Base-by-base conservation (phyloP, 1,140 invertebrate species). In the Temnothorax longispinosus region DNA sequence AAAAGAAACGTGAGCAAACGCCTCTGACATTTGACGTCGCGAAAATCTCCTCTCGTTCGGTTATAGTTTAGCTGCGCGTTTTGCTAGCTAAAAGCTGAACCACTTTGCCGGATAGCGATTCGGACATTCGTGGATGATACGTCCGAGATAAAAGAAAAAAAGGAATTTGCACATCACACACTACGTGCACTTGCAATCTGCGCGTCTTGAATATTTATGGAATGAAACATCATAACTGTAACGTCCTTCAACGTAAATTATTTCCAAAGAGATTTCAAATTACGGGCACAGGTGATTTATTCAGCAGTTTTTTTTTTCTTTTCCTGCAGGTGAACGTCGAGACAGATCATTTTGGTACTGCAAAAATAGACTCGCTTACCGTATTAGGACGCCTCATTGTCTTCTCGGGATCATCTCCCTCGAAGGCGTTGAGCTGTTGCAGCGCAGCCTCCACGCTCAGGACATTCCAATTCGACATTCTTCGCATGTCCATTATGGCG, bases 381-480 rank as follows among this genome's bases (percentile, higher is more conserved):
- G 94, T 94, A 75, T 94, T 94, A 13, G 86, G 91, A 10, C 92
- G 92, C 76, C 88, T 91, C 52, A 94, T 54, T 7, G 88, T 72
- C 64, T 89, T 91, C 27, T 93, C 92, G 7, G 27, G 65, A 7
- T 71, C 87, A 13, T 92, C 92, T 10, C 86, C 91, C 13, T 94
- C 93, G 69, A 90, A 88, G 65, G 41, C 87, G 77, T 93, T 94
- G 10, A 94, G 91, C 71, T 95, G 94, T 74, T 95, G 94, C 44
- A 95, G 62, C 18, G 95, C 95, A 8, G 94, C 94, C 71, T 95
- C 95, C 8, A 95, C 91, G 86, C 92, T 95, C 52, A 96, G 85
- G 27, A 94, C 93, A 78, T 95, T 95, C 95, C 95, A 96, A 88
- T 92, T 95, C 2, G 95, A 95, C 94, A 95, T 94, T 89, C 94